Base-by-base conservation (phyloP, 2,888 invertebrate species). In the Zeuzera pyrina region DNA sequence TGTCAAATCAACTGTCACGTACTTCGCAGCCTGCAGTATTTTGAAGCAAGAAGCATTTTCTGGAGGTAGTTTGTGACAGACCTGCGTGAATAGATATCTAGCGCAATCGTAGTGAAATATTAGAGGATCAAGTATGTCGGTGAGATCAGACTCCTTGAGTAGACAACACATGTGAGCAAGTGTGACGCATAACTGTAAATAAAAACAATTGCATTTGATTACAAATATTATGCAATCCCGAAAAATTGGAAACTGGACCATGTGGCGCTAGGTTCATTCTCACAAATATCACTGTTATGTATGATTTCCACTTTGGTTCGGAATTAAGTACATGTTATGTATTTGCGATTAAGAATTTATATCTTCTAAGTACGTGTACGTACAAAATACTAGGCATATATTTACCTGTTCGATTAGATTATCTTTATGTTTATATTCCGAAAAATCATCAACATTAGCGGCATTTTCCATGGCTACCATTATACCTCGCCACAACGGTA, bases 401-500 rank as follows among this genome's bases (percentile, higher is more conserved):
- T 25, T 25, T 52, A 90, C 91, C 81, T 95, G 94, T 62, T 95
- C 93, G 38, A 91, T 88, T n/a, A 96, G 85, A 56, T 89, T 89
- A 58, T 95, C 94, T 38, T 91, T 88, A 68, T 96, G 95, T 52
- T 91, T 90, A 57, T 92, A 94, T 65, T 96, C 95, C 13, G 88
- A 89, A 46, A 90, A 93, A 62, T 93, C 94, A 21, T 90, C 90
- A 29, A 94, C 87, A 56, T 91, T 87, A 35, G 91, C 89, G 0
- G 93, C 89, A 46, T 89, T 91, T 43, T 92, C 91, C 56, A 95
- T 85, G 2, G 92, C 93, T 11, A 85, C 81, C 31, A 94, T 70
- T 2, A 94, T 63, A 2, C 89, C 87, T 2, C 85, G 78, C 94
- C 95, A 96, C 12, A 92, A 77, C 2, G 34, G 31, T 1, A 79